Conservation (phyloP, 2,888 invertebrate species). For the Acronicta alni region DNA sequence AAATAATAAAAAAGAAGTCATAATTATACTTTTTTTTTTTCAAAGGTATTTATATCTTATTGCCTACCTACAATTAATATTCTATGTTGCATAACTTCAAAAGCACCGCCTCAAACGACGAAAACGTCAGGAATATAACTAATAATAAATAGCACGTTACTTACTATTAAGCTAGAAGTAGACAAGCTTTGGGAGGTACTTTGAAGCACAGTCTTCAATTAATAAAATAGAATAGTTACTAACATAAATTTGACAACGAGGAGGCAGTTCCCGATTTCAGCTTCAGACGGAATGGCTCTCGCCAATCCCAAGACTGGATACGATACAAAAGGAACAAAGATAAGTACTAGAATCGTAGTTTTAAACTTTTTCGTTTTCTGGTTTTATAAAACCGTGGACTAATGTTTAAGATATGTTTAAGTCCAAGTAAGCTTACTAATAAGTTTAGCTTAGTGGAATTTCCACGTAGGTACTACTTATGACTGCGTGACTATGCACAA, state of each 20-base stretch:
- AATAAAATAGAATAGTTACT: conserved; percentile 25
- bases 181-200: conserved; percentile 65
- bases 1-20: too few relatives aligned
- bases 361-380: too few relatives aligned
- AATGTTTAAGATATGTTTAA: too few relatives aligned
- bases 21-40: too few relatives aligned
- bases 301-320: background rate
- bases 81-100: conserved; percentile 54
- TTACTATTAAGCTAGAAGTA: conserved; percentile 54
- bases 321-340: background rate
- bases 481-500: too few relatives aligned
- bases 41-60: background rate
- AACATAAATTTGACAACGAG: conserved; percentile 4
- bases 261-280: background rate
- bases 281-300: background rate
- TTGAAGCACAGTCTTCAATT: conserved; percentile 60
- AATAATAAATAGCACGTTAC: conserved; percentile 67
- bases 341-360: too few relatives aligned
- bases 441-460: too few relatives aligned
- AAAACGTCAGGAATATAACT: conserved; percentile 42
- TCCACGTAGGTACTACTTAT: background rate
- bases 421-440: background rate
- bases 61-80: background rate
- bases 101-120: conserved; percentile 83
- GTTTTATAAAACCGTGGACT: too few relatives aligned